These are phyloP conservation scores for Crax fasciolata DNA, from an alignment of 2,797 vertebrate genomes.

Conservation along the genomic window DNA sequence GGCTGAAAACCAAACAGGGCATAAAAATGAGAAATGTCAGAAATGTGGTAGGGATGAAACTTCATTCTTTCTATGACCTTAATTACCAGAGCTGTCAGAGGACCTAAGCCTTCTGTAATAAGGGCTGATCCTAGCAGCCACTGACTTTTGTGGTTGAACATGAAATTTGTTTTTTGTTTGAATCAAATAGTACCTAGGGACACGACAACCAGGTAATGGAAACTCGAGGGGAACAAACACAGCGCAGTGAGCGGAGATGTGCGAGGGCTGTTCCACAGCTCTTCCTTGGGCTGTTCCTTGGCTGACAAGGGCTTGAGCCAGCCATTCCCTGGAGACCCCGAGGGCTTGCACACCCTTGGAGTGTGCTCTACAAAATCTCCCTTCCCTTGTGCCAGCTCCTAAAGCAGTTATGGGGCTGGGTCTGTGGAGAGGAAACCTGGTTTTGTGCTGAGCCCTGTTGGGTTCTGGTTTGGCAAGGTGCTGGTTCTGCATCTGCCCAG, in stretches of 20 bases:
- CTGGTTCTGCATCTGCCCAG: background rate
- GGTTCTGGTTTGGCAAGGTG: background rate
- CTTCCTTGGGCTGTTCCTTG: background rate
- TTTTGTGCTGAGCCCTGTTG: background rate
- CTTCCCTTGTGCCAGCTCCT: background rate
- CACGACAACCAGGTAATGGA: conserved; percentile 46
- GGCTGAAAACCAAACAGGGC: conserved; percentile 13
- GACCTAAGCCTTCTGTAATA: background rate
- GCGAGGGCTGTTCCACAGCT: background rate
- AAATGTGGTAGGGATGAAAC: background rate
- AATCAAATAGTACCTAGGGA: conserved; percentile 33
- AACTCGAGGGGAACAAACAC: background rate
- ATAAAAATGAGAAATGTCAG: conserved; percentile 30
- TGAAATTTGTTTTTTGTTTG: conserved; percentile 59
- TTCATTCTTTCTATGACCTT: background rate
- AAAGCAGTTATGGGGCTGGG: background rate
- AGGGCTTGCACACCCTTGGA: background rate
- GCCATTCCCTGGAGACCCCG: background rate
- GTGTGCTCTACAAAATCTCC: background rate
- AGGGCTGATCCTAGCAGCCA: conserved; percentile 37
- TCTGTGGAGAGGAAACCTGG: background rate
- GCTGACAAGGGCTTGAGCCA: background rate
- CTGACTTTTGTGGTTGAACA: conserved; percentile 20
- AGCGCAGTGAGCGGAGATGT: background rate
- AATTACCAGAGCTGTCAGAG: conserved; percentile 36